These are phyloP conservation scores for Gymnoscelis rufifasciata DNA, from an alignment of 2,888 invertebrate species.

Conservation along the genomic window DNA sequence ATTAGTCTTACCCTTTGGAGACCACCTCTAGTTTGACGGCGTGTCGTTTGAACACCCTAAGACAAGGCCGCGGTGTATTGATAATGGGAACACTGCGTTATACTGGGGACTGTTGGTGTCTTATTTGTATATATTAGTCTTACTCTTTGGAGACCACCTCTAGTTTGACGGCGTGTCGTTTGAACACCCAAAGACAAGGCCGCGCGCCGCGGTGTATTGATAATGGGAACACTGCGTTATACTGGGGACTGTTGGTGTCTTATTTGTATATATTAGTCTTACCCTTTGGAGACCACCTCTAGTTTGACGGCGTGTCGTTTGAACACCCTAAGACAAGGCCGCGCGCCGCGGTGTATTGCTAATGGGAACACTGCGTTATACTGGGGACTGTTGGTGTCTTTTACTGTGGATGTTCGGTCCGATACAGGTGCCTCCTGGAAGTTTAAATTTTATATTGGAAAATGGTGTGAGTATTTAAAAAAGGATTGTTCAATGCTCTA, in stretches of 20 bases:
- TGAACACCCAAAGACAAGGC: slow-evolving; percentile 91
- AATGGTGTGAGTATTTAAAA: no score
- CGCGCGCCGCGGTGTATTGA: slow-evolving; percentile 88
- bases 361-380: slow-evolving; percentile 90
- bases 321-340: slow-evolving; percentile 91
- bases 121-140: no score
- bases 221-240: slow-evolving; percentile 88
- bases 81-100: slow-evolving; percentile 87
- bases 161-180: slow-evolving; percentile 92
- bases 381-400: slow-evolving; percentile 92
- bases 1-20: slow-evolving; percentile 87
- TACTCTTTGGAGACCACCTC: slow-evolving; percentile 96
- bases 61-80: slow-evolving; percentile 90
- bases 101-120: no score
- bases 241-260: slow-evolving; percentile 93
- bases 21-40: slow-evolving; percentile 94
- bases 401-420: slow-evolving; percentile 87
- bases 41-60: slow-evolving; percentile 92
- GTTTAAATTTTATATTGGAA: background rate
- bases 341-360: slow-evolving; percentile 86
- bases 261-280: slow-evolving; percentile 40
- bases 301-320: slow-evolving; percentile 94
- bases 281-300: slow-evolving; percentile 96
- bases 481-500: background rate
- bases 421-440: slow-evolving; percentile 84